Conservation (phyloP, 2,888 invertebrate species). For the Oegoconia quadripuncta region DNA sequence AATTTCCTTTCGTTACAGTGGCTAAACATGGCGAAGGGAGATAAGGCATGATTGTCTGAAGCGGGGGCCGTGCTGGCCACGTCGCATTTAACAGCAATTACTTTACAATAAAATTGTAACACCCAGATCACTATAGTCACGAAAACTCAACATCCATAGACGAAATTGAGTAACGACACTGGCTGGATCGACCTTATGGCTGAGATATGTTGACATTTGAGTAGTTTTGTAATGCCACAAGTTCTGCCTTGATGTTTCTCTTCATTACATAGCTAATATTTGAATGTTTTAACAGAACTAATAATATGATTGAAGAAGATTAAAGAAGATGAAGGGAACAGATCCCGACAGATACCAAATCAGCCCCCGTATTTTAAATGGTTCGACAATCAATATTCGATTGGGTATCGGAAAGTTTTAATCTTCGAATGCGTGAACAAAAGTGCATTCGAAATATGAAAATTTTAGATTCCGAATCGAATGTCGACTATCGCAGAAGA, state of each 20-base stretch:
- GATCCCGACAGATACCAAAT: no score
- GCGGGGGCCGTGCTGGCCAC: conserved; percentile 1
- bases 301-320: no score
- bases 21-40: conserved; percentile 12
- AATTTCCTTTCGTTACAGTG: conserved; percentile 20
- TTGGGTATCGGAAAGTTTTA: no score
- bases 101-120: conserved; percentile 30
- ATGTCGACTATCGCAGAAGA: no score
- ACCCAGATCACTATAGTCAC: conserved; percentile 31
- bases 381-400: no score
- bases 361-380: no score
- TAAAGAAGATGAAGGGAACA: no score
- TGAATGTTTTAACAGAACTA: no score
- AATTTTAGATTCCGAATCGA: no score
- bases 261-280: not conserved
- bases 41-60: conserved; percentile 9
- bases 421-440: no score
- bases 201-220: conserved; percentile 40
- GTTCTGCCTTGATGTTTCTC: conserved; percentile 18
- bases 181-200: conserved; percentile 26
- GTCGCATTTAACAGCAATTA: no score
- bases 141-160: conserved; percentile 23
- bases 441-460: no score
- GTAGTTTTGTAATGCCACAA: conserved; percentile 37
- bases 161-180: conserved; percentile 15